Base-by-base conservation (phyloP, 2,888 invertebrate genomes). In the Eucera pruinosa region DNA sequence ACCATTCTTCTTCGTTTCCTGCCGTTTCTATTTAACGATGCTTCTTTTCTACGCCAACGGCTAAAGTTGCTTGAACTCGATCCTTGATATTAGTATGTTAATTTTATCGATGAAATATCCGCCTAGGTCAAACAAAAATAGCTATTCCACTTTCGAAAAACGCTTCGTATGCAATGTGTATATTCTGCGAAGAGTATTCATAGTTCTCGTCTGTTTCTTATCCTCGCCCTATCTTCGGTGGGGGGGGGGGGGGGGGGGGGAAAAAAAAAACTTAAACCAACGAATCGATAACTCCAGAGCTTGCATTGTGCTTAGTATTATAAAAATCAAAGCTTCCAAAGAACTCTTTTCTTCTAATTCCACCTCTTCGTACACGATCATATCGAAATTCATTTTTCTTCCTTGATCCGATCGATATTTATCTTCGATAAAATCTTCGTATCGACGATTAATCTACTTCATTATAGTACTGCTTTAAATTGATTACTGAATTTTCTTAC, bases 261-360 rank as follows among this genome's bases (percentile, higher is more conserved):
- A 1, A 13, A 7, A 7, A 15, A 39, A 62, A 18, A 6, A 2
- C 27, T 50, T 27, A 1, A 25, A 62, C 33, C 50, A 25, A 27
- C 25, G 9, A 47, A 62, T 62, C 50, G 36, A 62, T 62, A 62
- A 18, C 48, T 11, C 33, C 18, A 27, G n/a, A n/a, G 41, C 13
- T 43, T 25, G 25, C 27, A n/a, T 27, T 58, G n/a, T 7, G 27
- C 58, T 57, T 41, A 41, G 18, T 2, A 43, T 43, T 58, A 18
- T 41, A 18, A 27, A 58, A 58, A n/a, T n/a, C n/a, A 27, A 43
- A 58, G 7, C 0, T 11, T 9, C 7, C 15, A 5, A 9, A 6
- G 11, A 11, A 18, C 13, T 43, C 6, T 9, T 15, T 3, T 23
- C n/a, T 7, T 1, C 4, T n/a, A 18, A 25, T 27, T n/a, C 27